Evolutionary conservation across 2,888 invertebrate species (phyloP).

Genomic region (Margaritifera margaritifera): DNA sequence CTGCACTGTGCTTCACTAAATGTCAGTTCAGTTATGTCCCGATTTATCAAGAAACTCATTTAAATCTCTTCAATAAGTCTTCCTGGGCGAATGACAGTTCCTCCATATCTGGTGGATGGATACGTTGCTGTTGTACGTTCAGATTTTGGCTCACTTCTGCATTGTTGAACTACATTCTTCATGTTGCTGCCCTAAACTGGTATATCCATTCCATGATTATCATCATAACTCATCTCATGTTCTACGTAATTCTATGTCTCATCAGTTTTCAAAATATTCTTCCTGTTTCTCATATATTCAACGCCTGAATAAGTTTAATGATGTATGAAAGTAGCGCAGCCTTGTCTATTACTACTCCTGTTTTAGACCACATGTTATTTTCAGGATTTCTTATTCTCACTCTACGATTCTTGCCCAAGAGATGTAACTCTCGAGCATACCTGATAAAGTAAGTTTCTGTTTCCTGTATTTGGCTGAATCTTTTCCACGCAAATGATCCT

Average conservation of each 20-base stretch:
- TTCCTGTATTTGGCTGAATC: neutral
- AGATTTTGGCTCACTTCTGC: no score
- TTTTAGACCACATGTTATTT: slow-evolving; percentile 2
- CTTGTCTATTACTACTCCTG: neutral
- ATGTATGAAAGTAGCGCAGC: neutral
- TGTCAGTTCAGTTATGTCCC: no score
- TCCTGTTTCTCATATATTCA: neutral
- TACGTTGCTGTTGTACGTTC: no score
- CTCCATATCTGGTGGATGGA: neutral
- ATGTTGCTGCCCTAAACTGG: no score
- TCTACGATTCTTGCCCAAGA: neutral
- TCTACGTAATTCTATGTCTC: neutral
- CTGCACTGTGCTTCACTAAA: no score
- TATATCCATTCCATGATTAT: no score
- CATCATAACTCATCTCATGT: neutral
- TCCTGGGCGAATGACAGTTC: neutral
- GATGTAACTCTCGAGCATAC: neutral
- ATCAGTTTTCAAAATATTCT: neutral
- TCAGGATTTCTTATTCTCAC: slow-evolving; percentile 1
- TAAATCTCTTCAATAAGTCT: slow-evolving; percentile 8
- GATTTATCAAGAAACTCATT: no score
- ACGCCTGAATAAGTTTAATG: neutral
- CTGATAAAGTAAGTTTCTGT: neutral
- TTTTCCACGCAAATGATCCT: neutral
- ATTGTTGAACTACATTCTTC: no score